Base-by-base conservation (phyloP, 2,888 invertebrate genomes). In the Balanococcus diminutus region DNA sequence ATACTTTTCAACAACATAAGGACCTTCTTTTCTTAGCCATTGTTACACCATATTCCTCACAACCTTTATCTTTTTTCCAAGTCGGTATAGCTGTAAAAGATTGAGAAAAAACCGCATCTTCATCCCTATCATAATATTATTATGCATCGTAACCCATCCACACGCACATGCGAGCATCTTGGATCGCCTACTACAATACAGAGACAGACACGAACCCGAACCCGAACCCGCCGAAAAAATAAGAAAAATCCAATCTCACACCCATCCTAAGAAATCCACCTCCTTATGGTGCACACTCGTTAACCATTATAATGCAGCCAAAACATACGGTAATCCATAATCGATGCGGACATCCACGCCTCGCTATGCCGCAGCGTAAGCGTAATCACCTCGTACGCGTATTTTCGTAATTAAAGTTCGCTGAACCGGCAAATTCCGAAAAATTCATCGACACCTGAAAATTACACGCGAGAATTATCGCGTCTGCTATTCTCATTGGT, bases 401-500 rank as follows among this genome's bases (percentile, higher is more conserved):
- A 81, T 81, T 28, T 25, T 67, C 28, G 56, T 67, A 67, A 67
- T 67, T 67, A 67, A 79, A 79, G 75, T 79, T 79, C 75, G 75
- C 75, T 79, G 75, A 79, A 79, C 75, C 75, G 75, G 75, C 75
- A 36, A 79, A 79, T 79, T 79, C 75, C 75, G 75, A 79, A 79
- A 79, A 79, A 79, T 36, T 79, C 75, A 79, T 79, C 75, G 75
- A 79, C 75, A 79, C 75, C 36, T 79, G 75, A 79, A 79, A 79
- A 36, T 79, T 32, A 32, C 75, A 79, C 31, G 36, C 75, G 75
- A 79, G 36, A 79, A 79, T 36, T 32, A 79, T 36, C 75, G 75
- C 75, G 75, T 79, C 75, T 79, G 75, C 75, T 32, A 79, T 32
- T 79, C 19, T 36, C 19, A 36, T 79, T 79, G 32, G 75, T 32